Evolutionary conservation across 1,140 invertebrate genomes (phyloP), one percentile per base, ranked within the genome.

Genomic region (Scaptomyza pallida): DNA sequence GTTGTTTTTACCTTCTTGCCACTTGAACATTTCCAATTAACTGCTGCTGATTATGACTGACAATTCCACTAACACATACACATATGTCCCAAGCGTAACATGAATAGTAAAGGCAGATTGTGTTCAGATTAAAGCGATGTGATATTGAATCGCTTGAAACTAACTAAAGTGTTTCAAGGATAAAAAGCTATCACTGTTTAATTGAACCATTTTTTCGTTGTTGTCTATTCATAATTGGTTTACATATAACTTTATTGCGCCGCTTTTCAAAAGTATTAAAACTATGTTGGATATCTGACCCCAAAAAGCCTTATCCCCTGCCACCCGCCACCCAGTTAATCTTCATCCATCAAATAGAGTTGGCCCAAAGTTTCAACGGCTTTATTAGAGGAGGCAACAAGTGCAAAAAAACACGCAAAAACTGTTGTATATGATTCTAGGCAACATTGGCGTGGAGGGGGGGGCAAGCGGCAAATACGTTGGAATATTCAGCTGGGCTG

Each of bases 21-120:
- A 51, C 41, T 64, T 47, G 6, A 43, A 21, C 56, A 44, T 37
- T 35, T 23, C 21, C 52, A 56, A 64, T 48, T 64, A 56, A 33
- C 62, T 48, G 33, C 33, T 30, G 30, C 50, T 56, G 19, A 54
- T 55, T 43, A 55, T 55, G 13, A 10, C 35, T 10, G 51, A 23
- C 51, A 52, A n/a, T 13, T 13, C 6, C 8, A n/a, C 26, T 30
- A 30, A 6, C 2, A 30, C 2, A 0, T 30, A 30, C 26, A n/a
- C 23, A 2, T 26, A 21, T 26, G 23, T 30, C 33, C 33, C 33
- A 37, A 12, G 33, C 12, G 33, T 6, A 12, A 3, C 10, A 26
- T 26, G 5, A 26, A 26, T 0, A 26, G 23, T 30, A 30, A 35
- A 3, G 10, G n/a, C 5, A 2, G 3, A 37, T 0, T 12, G 1